Conservation (phyloP, 2,888 invertebrate species). For the Pelosia muscerda region DNA sequence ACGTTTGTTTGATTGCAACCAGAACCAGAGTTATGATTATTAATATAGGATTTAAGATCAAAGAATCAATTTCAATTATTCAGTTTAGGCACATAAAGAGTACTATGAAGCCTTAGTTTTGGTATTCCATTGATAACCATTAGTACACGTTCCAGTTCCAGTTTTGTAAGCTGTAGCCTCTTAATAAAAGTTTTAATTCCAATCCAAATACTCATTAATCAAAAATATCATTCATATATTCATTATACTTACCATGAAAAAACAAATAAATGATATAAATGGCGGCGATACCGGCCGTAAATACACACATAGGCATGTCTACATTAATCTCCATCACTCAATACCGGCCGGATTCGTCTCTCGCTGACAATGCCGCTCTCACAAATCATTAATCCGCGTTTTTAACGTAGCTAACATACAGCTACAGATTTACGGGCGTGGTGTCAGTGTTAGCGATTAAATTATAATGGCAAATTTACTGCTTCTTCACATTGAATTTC, state of each 20-base stretch:
- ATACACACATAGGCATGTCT: constrained; percentile 6
- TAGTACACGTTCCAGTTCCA: too few relatives aligned
- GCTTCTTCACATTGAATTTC: too few relatives aligned
- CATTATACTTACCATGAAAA: not conserved
- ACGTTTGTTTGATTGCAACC: too few relatives aligned
- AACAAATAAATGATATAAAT: constrained; percentile 12
- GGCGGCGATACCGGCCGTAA: constrained; percentile 10
- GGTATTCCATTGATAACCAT: too few relatives aligned
- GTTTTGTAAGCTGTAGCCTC: not conserved
- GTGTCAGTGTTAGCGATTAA: constrained; percentile 20
- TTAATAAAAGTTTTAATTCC: not conserved
- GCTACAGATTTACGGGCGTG: constrained; percentile 12
- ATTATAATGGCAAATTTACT: not conserved
- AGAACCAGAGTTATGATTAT: too few relatives aligned
- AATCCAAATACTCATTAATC: not conserved
- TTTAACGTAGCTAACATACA: constrained; percentile 39
- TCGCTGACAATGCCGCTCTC: constrained; percentile 37
- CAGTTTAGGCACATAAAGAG: too few relatives aligned
- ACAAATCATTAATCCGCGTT: constrained; percentile 50
- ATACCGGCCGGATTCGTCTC: constrained; percentile 49
- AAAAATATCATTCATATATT: not conserved
- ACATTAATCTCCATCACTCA: constrained; percentile 53
- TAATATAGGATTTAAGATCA: too few relatives aligned
- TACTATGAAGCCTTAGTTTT: too few relatives aligned
- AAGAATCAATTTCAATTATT: too few relatives aligned